Base-by-base conservation (phyloP, 2,113 vertebrate genomes). In the Dasypus novemcinctus region DNA sequence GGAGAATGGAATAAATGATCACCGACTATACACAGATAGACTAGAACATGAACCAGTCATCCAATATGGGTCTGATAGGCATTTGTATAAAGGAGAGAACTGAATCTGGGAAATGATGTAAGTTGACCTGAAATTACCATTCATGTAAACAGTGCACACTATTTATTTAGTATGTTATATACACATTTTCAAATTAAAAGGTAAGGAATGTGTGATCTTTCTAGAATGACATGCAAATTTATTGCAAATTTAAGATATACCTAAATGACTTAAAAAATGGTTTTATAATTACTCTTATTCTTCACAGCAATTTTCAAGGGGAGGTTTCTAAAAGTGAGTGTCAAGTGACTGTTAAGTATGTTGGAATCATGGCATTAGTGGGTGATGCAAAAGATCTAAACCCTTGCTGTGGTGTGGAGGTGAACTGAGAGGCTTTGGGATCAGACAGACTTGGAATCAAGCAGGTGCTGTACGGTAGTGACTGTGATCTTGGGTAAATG, bases 81-180 rank as follows among this genome's bases (percentile, higher is more conserved):
- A 91, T 94, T 91, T 96, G 54, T 88, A 63, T 76, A 79, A 96
- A 92, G 95, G 52, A 81, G 96, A 68, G 88, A 97, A 95, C 94
- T 69, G 92, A 97, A 66, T 94, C 81, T 95, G 81, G 93, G 54
- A 94, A 96, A 54, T 93, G 84, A 72, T 79, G 72, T 96, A 95
- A 72, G 68, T 66, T 69, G 83, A 29, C 59, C 71, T 87, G 12
- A 72, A 59, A 43, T 74, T 68, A 15, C 54, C 49, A 0, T 46
- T 27, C 10, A 43, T 0, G 4, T 18, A 61, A 72, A 49, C 9
- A n/a, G 15, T 43, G 17, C 4, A 57, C 15, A 33, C 15, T 63
- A 27, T 43, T 38, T 82, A 12, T 20, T 91, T 52, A 75, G 57
- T 23, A 5, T 36, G 36, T 52, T 68, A 41, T 33, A 36, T 23